Evolutionary conservation across 2,797 vertebrate genomes (phyloP), one percentile per base, ranked within the genome.

Genomic region (Apodemus agrarius): DNA sequence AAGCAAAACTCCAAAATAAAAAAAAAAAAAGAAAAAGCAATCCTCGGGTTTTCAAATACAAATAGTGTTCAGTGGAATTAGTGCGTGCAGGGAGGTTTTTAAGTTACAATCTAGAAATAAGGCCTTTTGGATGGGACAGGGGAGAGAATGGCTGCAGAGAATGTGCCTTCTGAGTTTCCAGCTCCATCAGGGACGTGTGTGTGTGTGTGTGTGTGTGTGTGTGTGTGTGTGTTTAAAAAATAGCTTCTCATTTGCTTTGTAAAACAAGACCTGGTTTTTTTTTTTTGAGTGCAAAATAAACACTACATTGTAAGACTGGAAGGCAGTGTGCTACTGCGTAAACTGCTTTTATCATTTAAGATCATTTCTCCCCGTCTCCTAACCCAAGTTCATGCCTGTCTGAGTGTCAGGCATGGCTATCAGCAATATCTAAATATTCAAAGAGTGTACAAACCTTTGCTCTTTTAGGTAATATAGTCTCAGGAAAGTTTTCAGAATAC

Each of bases 271-370:
- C 40, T 0, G 22, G 40, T 17, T 65, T 34, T 65, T 61, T 65
- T 61, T 54, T 82, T 92, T 49, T 94, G 12, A 11, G 83, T 11
- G 52, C 63, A 61, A 89, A 91, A 81, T 52, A 93, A 95, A 91
- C 49, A 69, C 26, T 69, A 46, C 7, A n/a, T 78, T 75, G 17
- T 69, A 57, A 94, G 21, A 0, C 63, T 37, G 34, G 26, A 19
- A 43, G n/a, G 12, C 3, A 3, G 12, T 5, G 46, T 54, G 49
- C 43, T 91, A 59, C 17, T 75, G 61, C 19, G 19, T 72, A 16
- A 67, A 59, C 46, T 67, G 37, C 16, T 46, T 37, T 21, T n/a
- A 43, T 31, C 29, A 13, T 17, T 82, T 61, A 92, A 14, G 67
- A 79, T 37, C 61, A 85, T 6, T 2, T 34, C 63, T 16, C 22